Conservation (phyloP, 2,888 invertebrate genomes). For the Galerucella calmariensis region DNA sequence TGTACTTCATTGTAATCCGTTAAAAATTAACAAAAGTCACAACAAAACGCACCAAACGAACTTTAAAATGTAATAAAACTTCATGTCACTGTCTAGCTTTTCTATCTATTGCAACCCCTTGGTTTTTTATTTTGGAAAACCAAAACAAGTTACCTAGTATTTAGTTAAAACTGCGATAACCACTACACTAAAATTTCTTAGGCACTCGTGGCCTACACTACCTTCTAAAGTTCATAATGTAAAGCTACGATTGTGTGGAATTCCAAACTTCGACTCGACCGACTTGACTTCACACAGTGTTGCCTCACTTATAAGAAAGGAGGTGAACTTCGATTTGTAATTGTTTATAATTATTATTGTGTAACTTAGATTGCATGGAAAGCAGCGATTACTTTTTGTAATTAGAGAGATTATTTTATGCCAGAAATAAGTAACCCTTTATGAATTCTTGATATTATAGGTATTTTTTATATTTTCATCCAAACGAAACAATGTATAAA, state of each 20-base stretch:
- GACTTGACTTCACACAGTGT: conserved; percentile 35
- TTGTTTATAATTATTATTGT: not conserved
- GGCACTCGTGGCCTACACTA: conserved; percentile 38
- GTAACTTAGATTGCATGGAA: not conserved
- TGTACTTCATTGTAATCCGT: conserved; percentile 68
- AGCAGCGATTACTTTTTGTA: not conserved
- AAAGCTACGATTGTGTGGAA: conserved; percentile 56
- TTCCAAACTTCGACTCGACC: conserved; percentile 54
- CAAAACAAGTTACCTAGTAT: not conserved
- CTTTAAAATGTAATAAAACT: conserved; percentile 25
- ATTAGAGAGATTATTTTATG: not conserved
- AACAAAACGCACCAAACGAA: conserved; percentile 20
- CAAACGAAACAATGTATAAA: too few species aligned
- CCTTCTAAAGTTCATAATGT: conserved; percentile 49
- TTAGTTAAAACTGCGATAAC: not conserved
- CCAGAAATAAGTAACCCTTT: not conserved
- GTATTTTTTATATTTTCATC: too few species aligned
- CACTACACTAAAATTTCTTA: conserved; percentile 5
- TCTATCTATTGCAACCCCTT: conserved; percentile 26
- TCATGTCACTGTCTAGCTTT: conserved; percentile 15
- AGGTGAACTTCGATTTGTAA: not conserved
- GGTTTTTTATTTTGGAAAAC: conserved; percentile 17
- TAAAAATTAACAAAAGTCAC: conserved; percentile 15
- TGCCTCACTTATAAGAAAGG: conserved; percentile 19
- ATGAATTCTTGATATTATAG: too few species aligned